A percentile compares a stretch with the other conserved stretches of the same genome.
Conservation (phyloP, 1,140 invertebrate genomes). For the Drosophila subobscura region DNA sequence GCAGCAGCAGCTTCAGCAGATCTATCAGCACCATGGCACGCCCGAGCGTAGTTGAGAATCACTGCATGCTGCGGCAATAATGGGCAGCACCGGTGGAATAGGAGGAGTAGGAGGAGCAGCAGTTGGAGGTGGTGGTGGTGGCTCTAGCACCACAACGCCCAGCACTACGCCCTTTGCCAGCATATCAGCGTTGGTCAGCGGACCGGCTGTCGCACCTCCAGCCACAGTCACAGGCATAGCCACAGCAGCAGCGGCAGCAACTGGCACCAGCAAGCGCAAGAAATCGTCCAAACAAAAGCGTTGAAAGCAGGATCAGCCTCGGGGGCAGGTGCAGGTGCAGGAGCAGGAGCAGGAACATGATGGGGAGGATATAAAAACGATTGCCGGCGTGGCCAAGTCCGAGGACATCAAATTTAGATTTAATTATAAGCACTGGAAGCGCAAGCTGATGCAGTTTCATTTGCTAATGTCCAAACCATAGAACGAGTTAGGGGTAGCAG, state of each 20-base stretch:
- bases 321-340: neutral
- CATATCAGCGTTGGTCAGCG: constrained; percentile 58
- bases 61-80: constrained; percentile 76
- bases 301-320: constrained; percentile 53
- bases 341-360: neutral
- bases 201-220: constrained; percentile 36
- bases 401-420: constrained; percentile 70
- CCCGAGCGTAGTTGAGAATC: constrained; percentile 84
- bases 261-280: constrained; percentile 74
- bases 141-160: constrained; percentile 14
- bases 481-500: neutral
- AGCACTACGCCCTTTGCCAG: constrained; percentile 66
- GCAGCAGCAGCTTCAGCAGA: constrained; percentile 82
- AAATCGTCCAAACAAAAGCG: constrained; percentile 77
- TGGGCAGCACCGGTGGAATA: constrained; percentile 61
- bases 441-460: constrained; percentile 69
- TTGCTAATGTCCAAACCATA: constrained; percentile 51
- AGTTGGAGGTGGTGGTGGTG: constrained; percentile 6
- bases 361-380: constrained; percentile 10
- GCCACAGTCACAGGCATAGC: constrained; percentile 1
- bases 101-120: constrained; percentile 24
- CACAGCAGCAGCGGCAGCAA: constrained; percentile 26
- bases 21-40: constrained; percentile 83
- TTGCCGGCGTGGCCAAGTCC: constrained; percentile 27
- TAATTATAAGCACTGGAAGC: constrained; percentile 72